A percentile compares a stretch with the other conserved stretches of the same genome.
Conservation (phyloP, 2,113 vertebrate genomes). For the Psittacula cyanocephala region DNA sequence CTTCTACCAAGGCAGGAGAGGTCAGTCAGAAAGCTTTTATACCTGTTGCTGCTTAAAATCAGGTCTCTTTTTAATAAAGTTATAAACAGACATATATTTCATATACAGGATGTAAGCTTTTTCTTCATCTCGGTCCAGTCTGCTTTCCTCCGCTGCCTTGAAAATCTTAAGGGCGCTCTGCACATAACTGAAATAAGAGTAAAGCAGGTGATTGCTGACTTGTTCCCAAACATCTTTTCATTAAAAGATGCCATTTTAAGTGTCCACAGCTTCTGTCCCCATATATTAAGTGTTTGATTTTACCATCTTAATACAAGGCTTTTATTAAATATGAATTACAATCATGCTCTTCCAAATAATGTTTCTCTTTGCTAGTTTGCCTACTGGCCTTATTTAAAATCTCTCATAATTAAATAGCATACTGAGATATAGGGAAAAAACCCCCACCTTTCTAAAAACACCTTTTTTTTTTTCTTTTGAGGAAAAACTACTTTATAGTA, state of each 20-base stretch:
- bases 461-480: not conserved
- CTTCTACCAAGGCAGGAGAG: constrained; percentile 1
- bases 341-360: not conserved
- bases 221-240: not conserved
- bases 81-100: constrained; percentile 93
- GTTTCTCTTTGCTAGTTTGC: not conserved
- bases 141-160: constrained; percentile 92
- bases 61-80: constrained; percentile 90
- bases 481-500: not conserved
- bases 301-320: not conserved
- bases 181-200: constrained; percentile 82
- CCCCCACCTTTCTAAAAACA: not conserved
- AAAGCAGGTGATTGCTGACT: not conserved
- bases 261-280: not conserved
- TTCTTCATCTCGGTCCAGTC: constrained; percentile 94
- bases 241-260: not conserved
- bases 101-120: constrained; percentile 96
- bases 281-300: not conserved
- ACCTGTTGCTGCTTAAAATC: constrained; percentile 97
- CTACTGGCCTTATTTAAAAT: not conserved
- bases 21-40: constrained; percentile 39
- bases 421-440: not conserved
- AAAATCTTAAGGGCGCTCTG: constrained; percentile 95
- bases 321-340: not conserved
- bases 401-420: not conserved